Base-by-base conservation (phyloP, 2,888 invertebrate species). In the Rhopalosiphum nymphaeae region DNA sequence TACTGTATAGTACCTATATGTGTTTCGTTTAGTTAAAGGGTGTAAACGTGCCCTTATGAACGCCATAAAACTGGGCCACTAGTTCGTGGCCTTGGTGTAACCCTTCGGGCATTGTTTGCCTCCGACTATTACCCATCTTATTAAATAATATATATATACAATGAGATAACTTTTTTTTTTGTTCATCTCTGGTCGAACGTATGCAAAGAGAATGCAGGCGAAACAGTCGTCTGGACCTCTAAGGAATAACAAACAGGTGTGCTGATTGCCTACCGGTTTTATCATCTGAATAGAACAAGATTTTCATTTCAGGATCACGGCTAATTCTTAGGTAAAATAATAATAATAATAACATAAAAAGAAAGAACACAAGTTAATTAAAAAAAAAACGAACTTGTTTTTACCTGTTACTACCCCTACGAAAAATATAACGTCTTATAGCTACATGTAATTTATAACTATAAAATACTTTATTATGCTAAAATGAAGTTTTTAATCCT, bases 81-180 rank as follows among this genome's bases (percentile, higher is more conserved):
- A 94, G 94, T 86, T 86, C 94, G 61, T 94, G 90, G 86, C 94
- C 94, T 94, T 94, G 94, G 7, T 93, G 42, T 91, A 94, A 94
- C 94, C 94, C 94, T 91, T 53, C 67, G 42, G 53, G 53, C 86
- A 94, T 91, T 94, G 91, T 94, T 91, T 89, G 49, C 53, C 49
- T 53, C 46, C 61, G 25, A 90, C 85, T 49, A 90, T 93, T 91
- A 91, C 67, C 26, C 25, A 57, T 21, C 78, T 26, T 49, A 26
- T 93, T 85, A 93, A 89, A 85, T 44, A 91, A 46, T 46, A 89
- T 46, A 57, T 36, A 53, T 36, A 56, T 85, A 93, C 44, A 90
- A 46, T 0, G 21, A 93, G 89, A 85, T 90, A 36, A 93, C 44
- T 88, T 67, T 57, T 88, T 88, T 44, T 89, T 84, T 93, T 93